Conservation (phyloP, 2,113 vertebrate genomes). For the Dendropsophus ebraccatus region DNA sequence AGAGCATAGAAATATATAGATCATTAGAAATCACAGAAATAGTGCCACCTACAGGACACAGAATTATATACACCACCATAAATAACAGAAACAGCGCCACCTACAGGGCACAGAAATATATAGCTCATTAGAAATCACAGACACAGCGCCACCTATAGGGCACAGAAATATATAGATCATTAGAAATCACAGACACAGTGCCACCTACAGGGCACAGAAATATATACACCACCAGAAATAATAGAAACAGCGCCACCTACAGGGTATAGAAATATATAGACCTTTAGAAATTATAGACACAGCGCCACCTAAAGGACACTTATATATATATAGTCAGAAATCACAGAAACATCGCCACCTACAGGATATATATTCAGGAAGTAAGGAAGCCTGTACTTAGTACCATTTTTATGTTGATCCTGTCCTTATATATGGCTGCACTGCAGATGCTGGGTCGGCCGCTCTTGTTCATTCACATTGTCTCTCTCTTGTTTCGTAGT, state of each 20-base stretch:
- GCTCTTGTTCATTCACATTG: background rate
- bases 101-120: background rate
- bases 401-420: too few relatives aligned
- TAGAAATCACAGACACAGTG: background rate
- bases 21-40: background rate
- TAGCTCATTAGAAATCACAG: background rate
- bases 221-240: background rate
- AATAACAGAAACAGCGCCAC: too few relatives aligned
- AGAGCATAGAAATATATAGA: background rate
- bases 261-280: too few relatives aligned
- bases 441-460: too few relatives aligned
- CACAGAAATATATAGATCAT: too few relatives aligned
- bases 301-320: background rate
- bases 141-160: background rate
- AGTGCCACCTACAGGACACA: background rate
- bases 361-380: background rate
- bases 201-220: background rate
- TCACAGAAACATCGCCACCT: too few relatives aligned
- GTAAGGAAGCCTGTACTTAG: background rate
- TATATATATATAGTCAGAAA: too few relatives aligned
- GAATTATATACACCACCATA: too few relatives aligned
- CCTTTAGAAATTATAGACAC: background rate
- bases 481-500: background rate
- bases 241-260: background rate
- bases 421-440: too few relatives aligned